Percentiles rank a stretch among this genome's conserved stretches.
Evolutionary conservation across 1,140 invertebrate genomes (phyloP).

Genomic region (Belonocnema kinseyi): DNA sequence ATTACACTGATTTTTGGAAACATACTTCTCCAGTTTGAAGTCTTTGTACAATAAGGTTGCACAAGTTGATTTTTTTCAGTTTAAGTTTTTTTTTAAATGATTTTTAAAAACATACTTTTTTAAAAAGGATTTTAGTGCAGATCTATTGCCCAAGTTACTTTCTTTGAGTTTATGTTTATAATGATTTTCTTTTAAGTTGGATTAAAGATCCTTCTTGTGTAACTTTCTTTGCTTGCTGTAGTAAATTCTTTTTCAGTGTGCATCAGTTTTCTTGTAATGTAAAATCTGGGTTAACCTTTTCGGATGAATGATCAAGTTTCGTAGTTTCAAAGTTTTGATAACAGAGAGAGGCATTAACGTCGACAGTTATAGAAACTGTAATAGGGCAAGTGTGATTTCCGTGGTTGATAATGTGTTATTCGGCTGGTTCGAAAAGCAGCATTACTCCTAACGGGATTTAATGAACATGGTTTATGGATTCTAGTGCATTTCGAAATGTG

Average conservation of each 20-base stretch:
- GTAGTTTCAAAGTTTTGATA: not conserved
- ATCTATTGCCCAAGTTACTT: not conserved
- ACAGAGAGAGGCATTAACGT: conserved; percentile 28
- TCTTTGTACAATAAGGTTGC: no score
- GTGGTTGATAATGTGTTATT: conserved; percentile 26
- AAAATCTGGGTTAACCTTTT: conserved; percentile 24
- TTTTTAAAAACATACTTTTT: no score
- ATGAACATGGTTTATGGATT: conserved; percentile 6
- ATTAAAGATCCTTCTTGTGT: not conserved
- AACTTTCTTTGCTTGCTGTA: not conserved
- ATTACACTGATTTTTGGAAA: no score
- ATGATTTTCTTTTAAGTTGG: not conserved
- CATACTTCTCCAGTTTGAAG: no score
- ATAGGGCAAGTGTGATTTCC: conserved; percentile 18
- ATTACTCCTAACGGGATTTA: conserved; percentile 26
- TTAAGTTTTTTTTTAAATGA: no score
- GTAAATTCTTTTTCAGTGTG: conserved; percentile 18
- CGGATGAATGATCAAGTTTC: conserved; percentile 24
- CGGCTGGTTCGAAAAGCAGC: conserved; percentile 25
- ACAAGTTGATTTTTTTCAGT: no score
- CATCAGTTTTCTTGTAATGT: conserved; percentile 12
- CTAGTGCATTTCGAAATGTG: not conserved
- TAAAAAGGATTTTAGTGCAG: not conserved
- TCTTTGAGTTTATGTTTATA: no score
- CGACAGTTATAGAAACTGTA: conserved; percentile 26